phyloP scores from a whole-genome alignment of 2,113 vertebrate genomes.

The Pyrgilauda ruficollis region DNA sequence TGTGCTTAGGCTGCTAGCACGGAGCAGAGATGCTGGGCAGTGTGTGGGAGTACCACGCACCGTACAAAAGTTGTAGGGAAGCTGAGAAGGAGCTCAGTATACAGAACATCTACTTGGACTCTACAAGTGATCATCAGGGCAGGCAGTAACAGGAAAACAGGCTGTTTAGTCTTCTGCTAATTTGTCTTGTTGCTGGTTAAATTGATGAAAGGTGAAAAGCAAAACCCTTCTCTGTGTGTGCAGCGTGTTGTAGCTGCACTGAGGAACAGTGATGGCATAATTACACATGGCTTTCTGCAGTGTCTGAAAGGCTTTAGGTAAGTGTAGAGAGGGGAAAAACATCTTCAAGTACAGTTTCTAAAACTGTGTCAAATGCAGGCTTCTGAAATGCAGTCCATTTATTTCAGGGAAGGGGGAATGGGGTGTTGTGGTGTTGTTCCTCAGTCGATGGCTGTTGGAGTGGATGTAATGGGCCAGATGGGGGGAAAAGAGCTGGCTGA shows the following conservation, averaged over 20 bases:
- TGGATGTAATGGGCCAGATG: not conserved
- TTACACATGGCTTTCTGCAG: not conserved
- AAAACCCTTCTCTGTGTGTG: not conserved
- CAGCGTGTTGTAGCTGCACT: not conserved
- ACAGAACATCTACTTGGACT: not conserved
- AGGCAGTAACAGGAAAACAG: not conserved
- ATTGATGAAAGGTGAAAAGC: not conserved
- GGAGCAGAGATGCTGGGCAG: not conserved
- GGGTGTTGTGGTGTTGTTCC: not conserved
- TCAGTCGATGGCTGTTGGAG: fast-evolving
- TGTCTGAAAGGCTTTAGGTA: not conserved
- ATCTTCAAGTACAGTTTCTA: not conserved
- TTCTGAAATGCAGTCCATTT: not conserved
- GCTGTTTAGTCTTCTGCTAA: not conserved
- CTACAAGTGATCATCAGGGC: not conserved
- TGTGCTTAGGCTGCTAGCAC: not conserved
- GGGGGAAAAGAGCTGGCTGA: fast-evolving
- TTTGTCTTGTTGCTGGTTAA: not conserved
- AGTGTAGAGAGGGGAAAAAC: not conserved
- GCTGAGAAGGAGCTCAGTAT: not conserved
- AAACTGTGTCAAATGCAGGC: not conserved
- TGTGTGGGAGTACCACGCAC: fast-evolving
- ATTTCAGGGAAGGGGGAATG: not conserved
- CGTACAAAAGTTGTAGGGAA: not conserved
- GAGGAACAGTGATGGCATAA: not conserved